These are phyloP conservation scores for Cistogaster globosa DNA, from an alignment of 2,888 invertebrate species.

Conservation along the genomic window DNA sequence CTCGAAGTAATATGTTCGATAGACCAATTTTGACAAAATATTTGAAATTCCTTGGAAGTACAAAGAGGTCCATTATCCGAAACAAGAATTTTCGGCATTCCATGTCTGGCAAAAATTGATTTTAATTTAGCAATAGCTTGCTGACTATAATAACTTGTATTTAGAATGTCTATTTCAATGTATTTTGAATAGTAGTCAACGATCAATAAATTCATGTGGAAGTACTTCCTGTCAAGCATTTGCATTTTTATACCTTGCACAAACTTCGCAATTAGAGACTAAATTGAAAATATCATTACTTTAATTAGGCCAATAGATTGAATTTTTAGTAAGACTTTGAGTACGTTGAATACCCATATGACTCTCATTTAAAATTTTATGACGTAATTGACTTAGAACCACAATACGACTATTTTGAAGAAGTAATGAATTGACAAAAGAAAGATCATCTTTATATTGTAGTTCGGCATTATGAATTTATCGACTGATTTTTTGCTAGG, in stretches of 20 bases:
- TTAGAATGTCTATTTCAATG: constrained; percentile 17
- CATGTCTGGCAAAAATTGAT: constrained; percentile 26
- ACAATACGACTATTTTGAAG: constrained; percentile 53
- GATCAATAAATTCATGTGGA: constrained; percentile 15
- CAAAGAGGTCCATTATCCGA: constrained; percentile 27
- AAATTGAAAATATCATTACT: too few relatives aligned
- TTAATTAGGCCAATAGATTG: background rate
- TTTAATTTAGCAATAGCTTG: constrained; percentile 6
- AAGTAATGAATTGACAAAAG: constrained; percentile 14
- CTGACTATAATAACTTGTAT: background rate
- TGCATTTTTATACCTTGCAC: constrained; percentile 15
- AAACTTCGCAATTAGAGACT: background rate
- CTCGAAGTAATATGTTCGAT: constrained; percentile 28
- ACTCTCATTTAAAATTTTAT: constrained; percentile 45
- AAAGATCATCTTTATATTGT: background rate
- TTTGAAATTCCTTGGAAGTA: too few relatives aligned
- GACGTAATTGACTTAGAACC: constrained; percentile 22
- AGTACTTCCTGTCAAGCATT: background rate
- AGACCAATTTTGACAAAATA: constrained; percentile 20
- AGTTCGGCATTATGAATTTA: constrained; percentile 7
- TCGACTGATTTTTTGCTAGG: constrained; percentile 27
- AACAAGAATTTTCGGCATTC: constrained; percentile 26
- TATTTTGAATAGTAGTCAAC: constrained; percentile 12
- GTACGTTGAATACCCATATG: constrained; percentile 57
- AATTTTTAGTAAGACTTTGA: constrained; percentile 51